Evolutionary conservation across 2,888 invertebrate species (phyloP).

Genomic region (Xestobium rufovillosum): DNA sequence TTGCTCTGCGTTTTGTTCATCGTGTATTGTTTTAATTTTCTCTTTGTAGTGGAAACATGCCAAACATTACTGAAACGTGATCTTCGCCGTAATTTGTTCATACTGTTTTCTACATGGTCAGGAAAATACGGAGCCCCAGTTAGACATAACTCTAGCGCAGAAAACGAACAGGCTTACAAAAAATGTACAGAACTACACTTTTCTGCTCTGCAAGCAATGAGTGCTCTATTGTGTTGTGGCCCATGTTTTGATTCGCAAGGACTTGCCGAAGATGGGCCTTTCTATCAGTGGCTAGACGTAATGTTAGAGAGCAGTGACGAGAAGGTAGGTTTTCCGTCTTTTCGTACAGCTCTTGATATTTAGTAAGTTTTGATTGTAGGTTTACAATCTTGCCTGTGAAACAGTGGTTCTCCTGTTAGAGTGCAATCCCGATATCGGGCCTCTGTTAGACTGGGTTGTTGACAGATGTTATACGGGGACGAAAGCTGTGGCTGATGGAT

Average conservation of each 20-base stretch:
- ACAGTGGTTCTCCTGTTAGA: slow-evolving; percentile 90
- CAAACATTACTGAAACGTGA: slow-evolving; percentile 80
- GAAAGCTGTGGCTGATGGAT: slow-evolving; percentile 88
- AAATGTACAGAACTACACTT: slow-evolving; percentile 45
- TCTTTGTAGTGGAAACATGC: slow-evolving; percentile 73
- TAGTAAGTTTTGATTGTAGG: slow-evolving; percentile 48
- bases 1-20: slow-evolving; percentile 3
- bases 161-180: slow-evolving; percentile 29
- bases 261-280: slow-evolving; percentile 82
- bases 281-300: slow-evolving; percentile 91
- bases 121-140: slow-evolving; percentile 74
- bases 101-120: slow-evolving; percentile 90
- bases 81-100: slow-evolving; percentile 78
- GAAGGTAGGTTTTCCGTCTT: slow-evolving; percentile 52
- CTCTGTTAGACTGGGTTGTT: slow-evolving; percentile 94
- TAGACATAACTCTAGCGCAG: slow-evolving; percentile 28
- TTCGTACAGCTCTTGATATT: slow-evolving; percentile 7
- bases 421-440: slow-evolving; percentile 88
- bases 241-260: slow-evolving; percentile 84
- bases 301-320: slow-evolving; percentile 82
- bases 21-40: background rate
- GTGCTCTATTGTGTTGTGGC: slow-evolving; percentile 91
- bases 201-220: slow-evolving; percentile 75
- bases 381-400: slow-evolving; percentile 85
- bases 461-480: slow-evolving; percentile 94